These are phyloP conservation scores for Hystrix brachyura DNA, from an alignment of 2,113 vertebrate species.

Conservation along the genomic window DNA sequence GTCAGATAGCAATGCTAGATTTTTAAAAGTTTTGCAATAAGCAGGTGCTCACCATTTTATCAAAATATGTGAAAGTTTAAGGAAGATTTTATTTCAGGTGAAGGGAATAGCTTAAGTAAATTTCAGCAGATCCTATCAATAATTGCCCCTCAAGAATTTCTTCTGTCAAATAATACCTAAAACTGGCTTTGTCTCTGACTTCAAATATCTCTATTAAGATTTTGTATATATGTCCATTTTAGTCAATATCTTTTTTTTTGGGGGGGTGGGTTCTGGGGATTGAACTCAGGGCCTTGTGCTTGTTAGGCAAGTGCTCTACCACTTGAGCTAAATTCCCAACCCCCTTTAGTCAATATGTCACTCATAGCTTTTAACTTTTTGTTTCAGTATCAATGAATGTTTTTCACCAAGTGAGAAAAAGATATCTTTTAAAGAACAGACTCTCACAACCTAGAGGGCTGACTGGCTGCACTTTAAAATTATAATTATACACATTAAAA, in stretches of 20 bases:
- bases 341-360: not conserved
- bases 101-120: not conserved
- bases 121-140: constrained; percentile 8
- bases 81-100: not conserved
- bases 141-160: not conserved
- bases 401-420: not conserved
- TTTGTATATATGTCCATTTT: not conserved
- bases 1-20: not conserved
- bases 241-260: not conserved
- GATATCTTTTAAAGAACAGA: not conserved
- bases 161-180: constrained; percentile 15
- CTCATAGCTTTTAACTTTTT: not conserved
- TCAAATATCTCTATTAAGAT: constrained; percentile 1
- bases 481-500: constrained; percentile 30
- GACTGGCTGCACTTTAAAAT: not conserved
- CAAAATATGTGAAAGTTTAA: not conserved
- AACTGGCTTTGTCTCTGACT: not conserved
- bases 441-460: not conserved
- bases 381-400: not conserved
- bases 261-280: too few relatives aligned
- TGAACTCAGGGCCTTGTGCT: too few relatives aligned
- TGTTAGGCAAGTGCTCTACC: too few relatives aligned
- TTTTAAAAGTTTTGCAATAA: constrained; percentile 25
- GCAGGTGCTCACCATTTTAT: not conserved
- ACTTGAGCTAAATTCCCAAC: too few relatives aligned